Conservation (phyloP, 2,797 vertebrate genomes). For the Pampus argenteus region DNA sequence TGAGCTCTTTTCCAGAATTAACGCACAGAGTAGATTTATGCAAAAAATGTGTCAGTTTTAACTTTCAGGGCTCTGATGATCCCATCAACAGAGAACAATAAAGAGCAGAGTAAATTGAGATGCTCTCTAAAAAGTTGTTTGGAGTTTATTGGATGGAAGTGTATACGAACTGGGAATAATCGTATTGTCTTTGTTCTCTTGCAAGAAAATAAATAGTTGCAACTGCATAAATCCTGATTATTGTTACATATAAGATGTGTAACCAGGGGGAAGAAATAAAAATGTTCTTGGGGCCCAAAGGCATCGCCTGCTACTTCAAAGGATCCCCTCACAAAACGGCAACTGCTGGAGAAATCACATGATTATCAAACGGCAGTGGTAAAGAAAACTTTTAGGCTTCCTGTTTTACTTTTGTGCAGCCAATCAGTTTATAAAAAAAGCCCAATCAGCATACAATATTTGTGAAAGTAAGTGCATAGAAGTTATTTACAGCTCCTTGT, state of each 20-base stretch:
- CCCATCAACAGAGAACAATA: constrained; percentile 1
- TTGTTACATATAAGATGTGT: constrained; percentile 15
- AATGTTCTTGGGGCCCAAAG: neutral
- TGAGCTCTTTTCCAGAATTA: constrained; percentile 6
- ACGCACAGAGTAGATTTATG: neutral
- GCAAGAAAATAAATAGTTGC: constrained; percentile 12
- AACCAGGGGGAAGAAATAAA: constrained; percentile 17
- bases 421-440: neutral
- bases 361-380: constrained; percentile 12
- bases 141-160: constrained; percentile 9
- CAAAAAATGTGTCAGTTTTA: constrained; percentile 18
- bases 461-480: neutral
- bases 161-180: neutral
- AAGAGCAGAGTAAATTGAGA: constrained; percentile 25
- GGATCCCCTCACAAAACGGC: constrained; percentile 31
- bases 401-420: neutral
- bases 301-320: constrained; percentile 21
- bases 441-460: neutral
- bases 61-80: constrained; percentile 2
- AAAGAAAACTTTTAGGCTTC: neutral
- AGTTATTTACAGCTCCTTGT: neutral
- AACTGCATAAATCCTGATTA: neutral
- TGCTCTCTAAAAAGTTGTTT: constrained; percentile 17
- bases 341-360: constrained; percentile 23
- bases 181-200: constrained; percentile 8